These are phyloP conservation scores for Encarsia formosa DNA, from an alignment of 2,888 invertebrate genomes.

Conservation along the genomic window DNA sequence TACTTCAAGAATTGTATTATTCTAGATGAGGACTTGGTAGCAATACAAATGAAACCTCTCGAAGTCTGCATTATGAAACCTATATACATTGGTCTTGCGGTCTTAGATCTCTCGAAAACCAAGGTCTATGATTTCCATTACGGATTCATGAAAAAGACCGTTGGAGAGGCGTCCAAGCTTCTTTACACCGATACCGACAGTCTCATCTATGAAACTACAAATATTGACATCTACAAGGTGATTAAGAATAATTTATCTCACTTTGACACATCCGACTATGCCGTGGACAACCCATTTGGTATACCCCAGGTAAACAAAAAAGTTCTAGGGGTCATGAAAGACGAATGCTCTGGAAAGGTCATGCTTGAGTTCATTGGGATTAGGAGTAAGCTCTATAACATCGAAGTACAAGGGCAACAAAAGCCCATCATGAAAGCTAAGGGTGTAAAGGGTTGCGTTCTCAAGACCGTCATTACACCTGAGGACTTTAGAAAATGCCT, in stretches of 20 bases:
- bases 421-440: too few relatives aligned
- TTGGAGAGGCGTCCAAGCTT: background rate
- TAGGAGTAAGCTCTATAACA: too few relatives aligned
- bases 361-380: too few relatives aligned
- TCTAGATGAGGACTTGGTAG: background rate
- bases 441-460: too few relatives aligned
- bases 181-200: background rate
- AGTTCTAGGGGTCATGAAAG: too few relatives aligned
- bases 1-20: background rate
- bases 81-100: background rate
- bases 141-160: too few relatives aligned
- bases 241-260: background rate
- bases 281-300: too few relatives aligned
- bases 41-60: background rate
- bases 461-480: too few relatives aligned
- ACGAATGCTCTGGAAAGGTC: too few relatives aligned
- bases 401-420: too few relatives aligned
- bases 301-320: too few relatives aligned
- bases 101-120: background rate
- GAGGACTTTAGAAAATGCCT: too few relatives aligned
- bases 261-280: background rate
- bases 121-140: background rate
- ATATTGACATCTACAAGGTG: background rate
- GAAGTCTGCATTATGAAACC: background rate
- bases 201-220: background rate